Evolutionary conservation across 2,888 invertebrate genomes (phyloP), one percentile per base, ranked within the genome.

Genomic region (Hofmannophila pseudospretella): DNA sequence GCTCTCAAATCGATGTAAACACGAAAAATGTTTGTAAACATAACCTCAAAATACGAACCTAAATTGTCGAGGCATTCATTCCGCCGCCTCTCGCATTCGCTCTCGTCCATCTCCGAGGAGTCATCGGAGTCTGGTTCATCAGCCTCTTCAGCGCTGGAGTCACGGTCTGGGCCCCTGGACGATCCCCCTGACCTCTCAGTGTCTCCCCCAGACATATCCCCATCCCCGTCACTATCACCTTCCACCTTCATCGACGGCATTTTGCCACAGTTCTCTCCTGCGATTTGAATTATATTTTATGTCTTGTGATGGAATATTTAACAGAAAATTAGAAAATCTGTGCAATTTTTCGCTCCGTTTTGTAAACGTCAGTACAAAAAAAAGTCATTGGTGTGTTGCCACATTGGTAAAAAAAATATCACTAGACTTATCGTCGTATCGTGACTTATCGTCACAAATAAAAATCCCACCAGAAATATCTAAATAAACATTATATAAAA

Each of bases 101-200:
- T 93, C 68, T 96, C 96, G 72, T 97, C 97, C 93, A 97, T 93
- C 80, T 97, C 97, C 38, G 92, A 92, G 41, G 94, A 94, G 70
- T 94, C 94, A 79, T 94, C 94, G 9, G 94, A 93, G 54, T 94
- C 94, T n/a, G 91, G 92, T 58, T 94, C 93, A 56, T 94, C 93
- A 38, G 90, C 93, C 54, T 92, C 93, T 58, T 94, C 94, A 45
- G 93, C 92, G 49, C 94, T 93, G 52, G 94, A 94, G 54, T 90
- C 91, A 11, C 88, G 79, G 41, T 90, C 90, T 22, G 90, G 91
- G 37, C 91, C 91, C 41, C 90, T 87, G 36, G 92, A 92, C 3
- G 90, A 89, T n/a, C 89, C 90, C 22, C 88, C 90, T 28, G 92
- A 90, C 45, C 89, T 89, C 48, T 92, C 92, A 1, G 92, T 91